These are phyloP conservation scores for Trinorchestia longiramus DNA, from an alignment of 1,140 invertebrate species.

Conservation along the genomic window DNA sequence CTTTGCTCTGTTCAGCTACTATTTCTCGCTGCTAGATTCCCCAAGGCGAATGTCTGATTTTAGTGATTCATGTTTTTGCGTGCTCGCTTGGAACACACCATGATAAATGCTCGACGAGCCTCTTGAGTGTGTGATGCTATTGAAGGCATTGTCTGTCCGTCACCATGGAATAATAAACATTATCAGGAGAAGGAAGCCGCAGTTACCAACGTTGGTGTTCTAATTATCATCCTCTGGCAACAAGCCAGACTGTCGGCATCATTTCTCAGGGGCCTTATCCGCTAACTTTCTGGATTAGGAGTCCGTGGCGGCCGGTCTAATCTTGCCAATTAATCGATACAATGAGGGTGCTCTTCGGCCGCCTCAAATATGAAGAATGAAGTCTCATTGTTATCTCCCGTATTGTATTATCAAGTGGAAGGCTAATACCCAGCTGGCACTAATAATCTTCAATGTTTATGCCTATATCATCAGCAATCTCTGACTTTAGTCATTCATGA, in stretches of 20 bases:
- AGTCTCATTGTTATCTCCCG: background rate
- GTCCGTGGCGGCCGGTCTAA: slow-evolving; percentile 25
- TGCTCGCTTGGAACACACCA: background rate
- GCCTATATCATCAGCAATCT: background rate
- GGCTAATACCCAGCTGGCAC: background rate
- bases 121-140: background rate
- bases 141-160: slow-evolving; percentile 28
- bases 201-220: slow-evolving; percentile 38
- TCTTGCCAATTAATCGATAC: slow-evolving; percentile 52
- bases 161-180: slow-evolving; percentile 28
- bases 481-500: background rate
- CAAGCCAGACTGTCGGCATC: slow-evolving; percentile 23
- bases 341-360: background rate
- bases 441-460: background rate
- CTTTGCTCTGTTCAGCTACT: background rate
- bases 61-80: background rate
- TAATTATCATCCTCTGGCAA: slow-evolving; percentile 37
- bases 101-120: background rate
- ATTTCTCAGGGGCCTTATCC: slow-evolving; percentile 34
- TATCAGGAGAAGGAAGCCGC: slow-evolving; percentile 8
- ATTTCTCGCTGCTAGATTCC: background rate
- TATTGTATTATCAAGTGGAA: background rate
- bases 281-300: slow-evolving; percentile 34
- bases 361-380: slow-evolving; percentile 35
- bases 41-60: background rate